phyloP scores from a whole-genome alignment of 2,797 vertebrate genomes.

The Rhinichthys osculus region DNA sequence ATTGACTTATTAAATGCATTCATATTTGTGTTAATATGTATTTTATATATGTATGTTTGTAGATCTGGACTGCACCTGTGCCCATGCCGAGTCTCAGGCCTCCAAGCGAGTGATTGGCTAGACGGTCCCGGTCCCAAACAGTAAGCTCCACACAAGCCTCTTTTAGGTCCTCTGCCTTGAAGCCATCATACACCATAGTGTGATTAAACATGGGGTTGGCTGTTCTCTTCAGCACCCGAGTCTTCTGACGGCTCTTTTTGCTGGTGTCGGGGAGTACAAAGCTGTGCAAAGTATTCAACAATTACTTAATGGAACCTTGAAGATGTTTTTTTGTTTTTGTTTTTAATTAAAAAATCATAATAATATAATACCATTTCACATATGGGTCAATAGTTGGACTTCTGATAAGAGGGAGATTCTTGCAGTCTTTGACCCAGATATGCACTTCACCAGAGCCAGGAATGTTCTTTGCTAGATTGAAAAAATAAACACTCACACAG shows the following conservation, averaged over 20 bases:
- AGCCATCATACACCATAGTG: conserved; percentile 98
- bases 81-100: conserved; percentile 91
- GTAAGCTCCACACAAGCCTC: conserved; percentile 96
- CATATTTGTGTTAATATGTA: neutral
- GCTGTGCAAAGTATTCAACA: conserved; percentile 69
- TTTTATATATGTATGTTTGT: neutral
- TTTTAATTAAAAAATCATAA: too few relatives aligned
- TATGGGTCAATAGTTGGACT: conserved; percentile 88
- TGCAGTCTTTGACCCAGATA: conserved; percentile 97
- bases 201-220: conserved; percentile 91
- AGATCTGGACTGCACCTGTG: conserved; percentile 78
- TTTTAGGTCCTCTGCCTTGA: conserved; percentile 84
- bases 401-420: conserved; percentile 85
- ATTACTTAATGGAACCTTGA: neutral
- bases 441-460: conserved; percentile 88
- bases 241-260: conserved; percentile 95
- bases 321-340: neutral
- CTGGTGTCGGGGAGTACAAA: conserved; percentile 95
- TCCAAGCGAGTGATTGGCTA: conserved; percentile 91
- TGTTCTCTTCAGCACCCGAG: conserved; percentile 87
- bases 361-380: conserved; percentile 87
- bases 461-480: conserved; percentile 73
- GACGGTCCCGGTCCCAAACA: conserved; percentile 91
- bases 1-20: neutral
- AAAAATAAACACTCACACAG: neutral